phyloP scores from a whole-genome alignment of 2,797 vertebrate genomes.

The Falco cherrug region DNA sequence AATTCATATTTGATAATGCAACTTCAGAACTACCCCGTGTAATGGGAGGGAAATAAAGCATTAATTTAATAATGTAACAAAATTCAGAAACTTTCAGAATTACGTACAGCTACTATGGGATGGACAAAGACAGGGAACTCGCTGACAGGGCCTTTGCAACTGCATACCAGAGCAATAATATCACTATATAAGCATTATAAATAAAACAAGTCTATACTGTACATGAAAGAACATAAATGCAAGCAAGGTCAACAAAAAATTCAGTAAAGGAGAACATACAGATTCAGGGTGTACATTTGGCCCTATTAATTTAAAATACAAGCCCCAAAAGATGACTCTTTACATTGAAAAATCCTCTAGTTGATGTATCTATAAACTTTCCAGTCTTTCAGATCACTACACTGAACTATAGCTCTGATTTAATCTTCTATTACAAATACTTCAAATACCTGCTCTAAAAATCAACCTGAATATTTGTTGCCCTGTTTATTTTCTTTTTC shows the following conservation, averaged over 20 bases:
- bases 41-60: not conserved
- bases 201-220: not conserved
- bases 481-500: not conserved
- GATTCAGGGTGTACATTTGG: not conserved
- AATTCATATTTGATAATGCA: not conserved
- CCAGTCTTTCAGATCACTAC: not conserved
- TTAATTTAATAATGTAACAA: not conserved
- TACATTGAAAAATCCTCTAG: not conserved
- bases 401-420: not conserved
- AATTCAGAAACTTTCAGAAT: not conserved
- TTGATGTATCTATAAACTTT: not conserved
- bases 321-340: not conserved
- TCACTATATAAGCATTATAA: not conserved
- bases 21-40: not conserved
- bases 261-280: not conserved
- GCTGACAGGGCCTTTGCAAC: not conserved
- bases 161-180: accelerated
- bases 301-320: not conserved
- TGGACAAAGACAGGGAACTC: not conserved
- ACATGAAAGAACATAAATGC: not conserved
- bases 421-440: not conserved
- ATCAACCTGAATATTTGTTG: not conserved
- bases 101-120: not conserved
- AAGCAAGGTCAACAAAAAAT: not conserved
- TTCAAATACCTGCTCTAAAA: not conserved